These are phyloP conservation scores for Toxotes chatareus DNA, from an alignment of 2,113 vertebrate species.

Conservation along the genomic window DNA sequence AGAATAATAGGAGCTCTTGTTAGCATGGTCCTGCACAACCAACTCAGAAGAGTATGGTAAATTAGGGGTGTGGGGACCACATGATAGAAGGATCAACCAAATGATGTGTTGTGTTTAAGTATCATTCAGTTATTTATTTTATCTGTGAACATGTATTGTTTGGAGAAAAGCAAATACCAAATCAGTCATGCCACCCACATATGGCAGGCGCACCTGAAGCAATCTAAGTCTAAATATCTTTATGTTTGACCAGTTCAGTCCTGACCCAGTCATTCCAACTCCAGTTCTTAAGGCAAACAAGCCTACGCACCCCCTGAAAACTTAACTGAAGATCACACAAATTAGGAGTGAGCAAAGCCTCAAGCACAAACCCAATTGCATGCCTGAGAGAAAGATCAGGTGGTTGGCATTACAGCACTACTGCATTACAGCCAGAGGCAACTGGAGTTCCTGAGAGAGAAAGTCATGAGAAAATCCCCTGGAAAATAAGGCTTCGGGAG, in stretches of 20 bases:
- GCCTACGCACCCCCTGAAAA: slow-evolving; percentile 42
- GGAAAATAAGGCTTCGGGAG: slow-evolving; percentile 70
- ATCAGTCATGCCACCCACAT: neutral
- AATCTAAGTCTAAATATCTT: neutral
- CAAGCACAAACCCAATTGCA: slow-evolving; percentile 70
- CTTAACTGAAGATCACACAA: slow-evolving; percentile 67
- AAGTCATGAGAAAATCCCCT: slow-evolving; percentile 82
- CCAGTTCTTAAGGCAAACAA: slow-evolving; percentile 10
- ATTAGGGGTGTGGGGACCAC: neutral
- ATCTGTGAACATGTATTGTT: neutral
- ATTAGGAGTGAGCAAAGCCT: slow-evolving; percentile 69
- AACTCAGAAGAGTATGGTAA: neutral
- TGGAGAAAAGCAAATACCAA: neutral
- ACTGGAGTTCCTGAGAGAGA: slow-evolving; percentile 75
- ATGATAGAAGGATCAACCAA: neutral
- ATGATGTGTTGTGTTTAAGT: neutral
- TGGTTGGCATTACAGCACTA: slow-evolving; percentile 84
- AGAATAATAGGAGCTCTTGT: slow-evolving; percentile 36
- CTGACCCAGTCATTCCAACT: neutral
- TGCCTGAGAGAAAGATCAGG: slow-evolving; percentile 81
- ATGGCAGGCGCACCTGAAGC: neutral
- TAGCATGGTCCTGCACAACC: neutral
- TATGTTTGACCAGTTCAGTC: neutral
- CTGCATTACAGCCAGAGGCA: slow-evolving; percentile 75
- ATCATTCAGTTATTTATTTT: neutral